Evolutionary conservation across 1,140 invertebrate genomes (phyloP).

Genomic region (Orchestia grillus): DNA sequence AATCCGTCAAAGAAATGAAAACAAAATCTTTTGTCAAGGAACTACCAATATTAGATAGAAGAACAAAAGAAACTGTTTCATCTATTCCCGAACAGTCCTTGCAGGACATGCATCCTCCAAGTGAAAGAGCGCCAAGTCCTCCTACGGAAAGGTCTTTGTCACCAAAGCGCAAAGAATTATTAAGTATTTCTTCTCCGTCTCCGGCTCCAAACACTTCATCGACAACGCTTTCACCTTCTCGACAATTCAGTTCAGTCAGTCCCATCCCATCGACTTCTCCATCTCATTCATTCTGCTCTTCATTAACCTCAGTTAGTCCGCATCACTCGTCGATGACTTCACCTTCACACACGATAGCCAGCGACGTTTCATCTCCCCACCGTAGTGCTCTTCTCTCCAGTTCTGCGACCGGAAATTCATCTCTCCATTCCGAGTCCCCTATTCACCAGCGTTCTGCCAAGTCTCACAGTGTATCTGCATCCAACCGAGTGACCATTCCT

Average conservation of each 20-base stretch:
- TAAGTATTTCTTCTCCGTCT: background rate
- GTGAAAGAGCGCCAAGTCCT: background rate
- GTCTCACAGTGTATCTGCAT: background rate
- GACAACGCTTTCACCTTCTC: conserved; percentile 34
- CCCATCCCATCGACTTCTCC: conserved; percentile 39
- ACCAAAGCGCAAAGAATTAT: background rate
- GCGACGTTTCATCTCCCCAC: conserved; percentile 14
- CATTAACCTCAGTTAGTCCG: conserved; percentile 37
- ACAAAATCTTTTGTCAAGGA: conserved; percentile 36
- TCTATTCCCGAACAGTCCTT: background rate
- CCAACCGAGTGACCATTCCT: background rate
- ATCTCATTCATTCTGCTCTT: conserved; percentile 31
- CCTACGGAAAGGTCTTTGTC: background rate
- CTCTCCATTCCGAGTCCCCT: conserved; percentile 9
- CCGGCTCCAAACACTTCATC: background rate
- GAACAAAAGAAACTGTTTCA: conserved; percentile 8
- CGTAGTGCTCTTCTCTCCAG: background rate
- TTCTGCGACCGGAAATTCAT: background rate
- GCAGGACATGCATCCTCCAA: background rate
- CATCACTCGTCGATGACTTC: conserved; percentile 19
- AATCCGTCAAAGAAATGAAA: background rate
- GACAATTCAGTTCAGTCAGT: conserved; percentile 26
- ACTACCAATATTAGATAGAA: background rate
- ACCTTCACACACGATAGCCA: background rate
- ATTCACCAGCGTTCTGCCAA: background rate